Conservation (phyloP, 1,140 invertebrate species). For the Procambarus virginalis region DNA sequence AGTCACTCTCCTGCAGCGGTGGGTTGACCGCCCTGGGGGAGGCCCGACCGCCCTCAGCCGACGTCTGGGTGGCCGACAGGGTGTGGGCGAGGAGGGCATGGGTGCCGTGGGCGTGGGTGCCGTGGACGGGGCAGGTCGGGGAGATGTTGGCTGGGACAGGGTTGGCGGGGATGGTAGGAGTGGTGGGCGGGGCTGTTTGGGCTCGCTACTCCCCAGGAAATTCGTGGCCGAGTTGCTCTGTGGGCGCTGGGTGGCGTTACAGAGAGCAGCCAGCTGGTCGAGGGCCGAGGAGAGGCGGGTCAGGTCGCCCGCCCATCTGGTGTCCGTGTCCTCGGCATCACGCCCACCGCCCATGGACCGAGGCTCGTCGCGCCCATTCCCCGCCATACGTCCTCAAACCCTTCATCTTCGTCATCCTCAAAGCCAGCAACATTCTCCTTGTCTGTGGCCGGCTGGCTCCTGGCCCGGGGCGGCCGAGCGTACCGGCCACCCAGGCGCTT, state of each 20-base stretch:
- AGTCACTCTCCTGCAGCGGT: slow-evolving; percentile 41
- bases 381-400: slow-evolving; percentile 59
- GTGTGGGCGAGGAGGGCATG: slow-evolving; percentile 33
- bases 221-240: slow-evolving; percentile 8
- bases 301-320: slow-evolving; percentile 52
- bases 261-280: slow-evolving; percentile 55
- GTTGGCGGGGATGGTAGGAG: slow-evolving; percentile 22
- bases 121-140: slow-evolving; percentile 56
- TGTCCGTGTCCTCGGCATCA: slow-evolving; percentile 28
- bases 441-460: slow-evolving; percentile 52
- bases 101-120: slow-evolving; percentile 43
- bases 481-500: slow-evolving; percentile 30
- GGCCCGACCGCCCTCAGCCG: slow-evolving; percentile 15
- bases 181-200: not conserved
- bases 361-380: slow-evolving; percentile 37
- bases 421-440: slow-evolving; percentile 43
- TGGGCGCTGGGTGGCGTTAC: slow-evolving; percentile 47
- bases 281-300: slow-evolving; percentile 56
- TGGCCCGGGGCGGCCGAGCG: slow-evolving; percentile 38
- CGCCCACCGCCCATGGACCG: slow-evolving; percentile 25
- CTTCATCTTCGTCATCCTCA: slow-evolving; percentile 57
- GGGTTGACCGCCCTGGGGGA: slow-evolving; percentile 3
- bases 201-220: not conserved
- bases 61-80: not conserved
- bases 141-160: slow-evolving; percentile 43